Evolutionary conservation across 2,888 invertebrate species (phyloP), one percentile per base, ranked within the genome.

Genomic region (Sthenelais limicola): DNA sequence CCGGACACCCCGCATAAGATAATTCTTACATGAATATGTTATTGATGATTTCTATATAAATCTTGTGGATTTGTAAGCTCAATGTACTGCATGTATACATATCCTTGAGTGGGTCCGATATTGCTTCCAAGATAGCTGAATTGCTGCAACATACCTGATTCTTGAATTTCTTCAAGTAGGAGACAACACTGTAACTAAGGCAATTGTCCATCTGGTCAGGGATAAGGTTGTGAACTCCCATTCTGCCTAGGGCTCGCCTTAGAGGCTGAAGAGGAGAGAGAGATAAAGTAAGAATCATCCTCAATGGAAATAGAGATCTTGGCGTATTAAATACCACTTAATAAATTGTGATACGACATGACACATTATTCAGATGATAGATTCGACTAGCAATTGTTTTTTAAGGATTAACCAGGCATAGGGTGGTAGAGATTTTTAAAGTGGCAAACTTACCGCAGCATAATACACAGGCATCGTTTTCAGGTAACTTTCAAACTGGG

Each of bases 401-500:
- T 43, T 43, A 43, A 43, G 15, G 15, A 12, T 43, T 18, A 43
- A 43, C n/a, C n/a, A n/a, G n/a, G n/a, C n/a, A n/a, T n/a, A n/a
- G n/a, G n/a, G n/a, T n/a, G n/a, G n/a, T n/a, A n/a, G n/a, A n/a
- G n/a, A n/a, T n/a, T n/a, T n/a, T n/a, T n/a, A n/a, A n/a, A n/a
- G n/a, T 21, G 24, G 12, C 18, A 33, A 9, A 80, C 82, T 79
- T 75, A 87, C 87, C 77, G 80, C 80, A 33, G 85, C 85, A 78
- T 98, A 99, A 88, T 99, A 99, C 3, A 95, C 93, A 15, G 99
- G 99, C 92, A 98, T 95, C n/a, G 95, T 93, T 81, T 96, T 93
- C 80, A 98, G 91, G 85, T 99, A 99, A 87, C 93, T 94, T 81
- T 96, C 95, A 89, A 99, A 97, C 77, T 94, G 94, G 71, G 93